Percentiles rank a stretch among this genome's conserved stretches.
Conservation (phyloP, 2,888 invertebrate genomes). For the Acanthacorydalis orientalis region DNA sequence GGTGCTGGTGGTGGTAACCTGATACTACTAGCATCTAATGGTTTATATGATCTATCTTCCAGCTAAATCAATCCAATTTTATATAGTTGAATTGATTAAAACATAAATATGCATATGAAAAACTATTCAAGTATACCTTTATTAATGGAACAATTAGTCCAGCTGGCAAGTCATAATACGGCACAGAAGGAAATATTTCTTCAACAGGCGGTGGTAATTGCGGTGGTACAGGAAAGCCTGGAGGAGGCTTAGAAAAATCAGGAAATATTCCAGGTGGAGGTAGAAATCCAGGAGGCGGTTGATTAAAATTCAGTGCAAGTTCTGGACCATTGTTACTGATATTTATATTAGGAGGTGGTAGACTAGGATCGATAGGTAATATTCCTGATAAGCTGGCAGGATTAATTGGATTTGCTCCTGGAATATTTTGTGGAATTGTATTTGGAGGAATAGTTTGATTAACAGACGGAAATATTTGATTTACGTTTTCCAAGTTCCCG, state of each 20-base stretch:
- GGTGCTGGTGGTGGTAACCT: slow-evolving; percentile 90
- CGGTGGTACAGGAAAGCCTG: slow-evolving; percentile 43
- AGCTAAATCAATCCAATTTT: slow-evolving; percentile 31
- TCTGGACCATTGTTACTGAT: slow-evolving; percentile 13
- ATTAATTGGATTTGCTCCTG: slow-evolving; percentile 5
- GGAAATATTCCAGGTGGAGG: slow-evolving; percentile 41
- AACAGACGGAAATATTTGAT: slow-evolving; percentile 7
- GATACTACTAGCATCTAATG: slow-evolving; percentile 78
- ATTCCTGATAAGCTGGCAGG: slow-evolving; percentile 11
- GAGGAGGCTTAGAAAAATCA: slow-evolving; percentile 75
- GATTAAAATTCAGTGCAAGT: slow-evolving; percentile 24
- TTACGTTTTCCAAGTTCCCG: not conserved
- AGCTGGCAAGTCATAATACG: slow-evolving; percentile 94
- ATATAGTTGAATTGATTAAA: not conserved
- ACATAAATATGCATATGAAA: not conserved
- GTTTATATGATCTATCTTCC: slow-evolving; percentile 78
- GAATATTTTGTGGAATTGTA: slow-evolving; percentile 6
- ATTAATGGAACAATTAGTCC: slow-evolving; percentile 96
- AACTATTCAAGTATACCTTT: slow-evolving; percentile 36
- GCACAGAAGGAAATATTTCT: slow-evolving; percentile 74
- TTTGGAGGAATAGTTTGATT: slow-evolving; percentile 8
- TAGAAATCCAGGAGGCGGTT: slow-evolving; percentile 38
- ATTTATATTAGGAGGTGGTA: slow-evolving; percentile 23
- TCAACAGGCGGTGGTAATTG: slow-evolving; percentile 29
- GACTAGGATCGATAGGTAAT: slow-evolving; percentile 20